These are phyloP conservation scores for Oreochromis mossambicus DNA, from an alignment of 2,797 vertebrate genomes.

Conservation along the genomic window DNA sequence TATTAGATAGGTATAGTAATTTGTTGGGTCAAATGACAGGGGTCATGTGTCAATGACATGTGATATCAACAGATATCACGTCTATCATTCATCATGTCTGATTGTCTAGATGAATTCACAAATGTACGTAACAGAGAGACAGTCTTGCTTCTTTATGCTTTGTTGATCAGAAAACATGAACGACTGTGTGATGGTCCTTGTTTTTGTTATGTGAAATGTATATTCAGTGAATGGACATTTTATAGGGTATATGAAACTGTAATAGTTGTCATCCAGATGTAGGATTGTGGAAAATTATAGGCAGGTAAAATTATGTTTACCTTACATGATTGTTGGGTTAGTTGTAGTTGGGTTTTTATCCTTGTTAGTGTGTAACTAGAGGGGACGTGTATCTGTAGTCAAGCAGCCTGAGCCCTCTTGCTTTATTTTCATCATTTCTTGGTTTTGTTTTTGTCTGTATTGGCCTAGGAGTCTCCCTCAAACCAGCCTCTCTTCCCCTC, in stretches of 20 bases:
- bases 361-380: not conserved
- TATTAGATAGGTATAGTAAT: not conserved
- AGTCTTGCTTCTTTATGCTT: not conserved
- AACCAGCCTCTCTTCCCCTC: not conserved
- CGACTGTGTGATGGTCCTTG: not conserved
- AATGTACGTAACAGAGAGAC: not conserved
- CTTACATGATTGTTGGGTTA: not conserved
- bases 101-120: not conserved
- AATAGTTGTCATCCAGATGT: not conserved
- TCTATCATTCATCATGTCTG: not conserved
- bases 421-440: constrained; percentile 25
- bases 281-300: not conserved
- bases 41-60: not conserved
- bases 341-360: not conserved
- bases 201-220: not conserved
- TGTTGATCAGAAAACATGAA: not conserved
- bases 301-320: not conserved
- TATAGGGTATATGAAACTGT: not conserved
- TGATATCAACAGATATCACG: not conserved
- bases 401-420: not conserved
- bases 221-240: not conserved
- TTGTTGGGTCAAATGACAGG: not conserved
- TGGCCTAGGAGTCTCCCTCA: not conserved
- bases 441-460: not conserved
- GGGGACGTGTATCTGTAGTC: not conserved